Conservation (phyloP, 2,797 vertebrate genomes). For the Merluccius polli region DNA sequence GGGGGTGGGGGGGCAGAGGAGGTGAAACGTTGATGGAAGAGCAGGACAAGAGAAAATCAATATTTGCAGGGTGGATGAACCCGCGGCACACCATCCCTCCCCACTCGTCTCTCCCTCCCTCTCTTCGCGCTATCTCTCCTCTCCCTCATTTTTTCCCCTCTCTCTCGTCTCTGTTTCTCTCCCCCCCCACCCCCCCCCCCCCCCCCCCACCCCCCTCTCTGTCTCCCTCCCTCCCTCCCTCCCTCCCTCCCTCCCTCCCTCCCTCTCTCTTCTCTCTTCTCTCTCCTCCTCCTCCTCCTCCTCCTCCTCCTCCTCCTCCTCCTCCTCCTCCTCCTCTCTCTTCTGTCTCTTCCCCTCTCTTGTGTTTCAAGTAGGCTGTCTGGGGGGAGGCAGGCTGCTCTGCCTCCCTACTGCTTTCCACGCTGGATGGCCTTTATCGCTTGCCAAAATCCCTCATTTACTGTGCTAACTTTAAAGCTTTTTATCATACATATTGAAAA, state of each 20-base stretch:
- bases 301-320: constrained; percentile 46
- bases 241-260: too few species aligned
- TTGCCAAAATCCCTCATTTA: constrained; percentile 47
- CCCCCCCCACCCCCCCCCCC: too few species aligned
- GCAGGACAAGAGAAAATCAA: constrained; percentile 63
- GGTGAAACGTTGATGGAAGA: neutral
- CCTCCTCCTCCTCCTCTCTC: neutral
- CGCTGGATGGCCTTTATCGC: constrained; percentile 53
- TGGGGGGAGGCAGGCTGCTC: constrained; percentile 51
- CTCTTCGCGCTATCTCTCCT: too few species aligned
- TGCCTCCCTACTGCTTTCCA: constrained; percentile 45
- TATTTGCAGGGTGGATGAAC: constrained; percentile 63
- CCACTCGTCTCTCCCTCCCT: too few species aligned
- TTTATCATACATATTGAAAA: constrained; percentile 63
- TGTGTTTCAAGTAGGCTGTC: constrained; percentile 32
- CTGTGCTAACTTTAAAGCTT: constrained; percentile 45
- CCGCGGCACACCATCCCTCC: neutral
- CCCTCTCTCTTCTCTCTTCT: neutral
- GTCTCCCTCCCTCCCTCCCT: neutral
- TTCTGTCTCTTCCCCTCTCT: too few species aligned
- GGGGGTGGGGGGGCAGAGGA: constrained; percentile 13
- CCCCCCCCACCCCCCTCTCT: too few species aligned
- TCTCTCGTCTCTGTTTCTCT: too few species aligned
- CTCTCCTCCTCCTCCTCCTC: neutral
- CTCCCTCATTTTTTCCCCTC: too few species aligned